phyloP scores from a whole-genome alignment of 1,140 invertebrate genomes.

The Andrena cerasifolii region DNA sequence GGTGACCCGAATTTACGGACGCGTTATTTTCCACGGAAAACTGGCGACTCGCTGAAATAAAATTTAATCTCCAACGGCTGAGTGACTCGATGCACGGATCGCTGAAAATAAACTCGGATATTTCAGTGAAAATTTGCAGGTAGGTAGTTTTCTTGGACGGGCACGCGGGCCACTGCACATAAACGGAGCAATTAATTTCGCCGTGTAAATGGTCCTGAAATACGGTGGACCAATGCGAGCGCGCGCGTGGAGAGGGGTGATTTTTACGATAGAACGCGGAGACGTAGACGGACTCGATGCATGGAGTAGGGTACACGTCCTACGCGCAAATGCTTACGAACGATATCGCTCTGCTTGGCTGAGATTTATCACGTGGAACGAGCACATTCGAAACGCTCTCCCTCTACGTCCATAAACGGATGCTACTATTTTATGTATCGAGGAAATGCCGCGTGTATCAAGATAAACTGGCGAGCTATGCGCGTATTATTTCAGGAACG shows the following conservation, averaged over 20 bases:
- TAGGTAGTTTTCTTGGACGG: not conserved
- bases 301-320: not conserved
- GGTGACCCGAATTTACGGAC: constrained; percentile 7
- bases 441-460: constrained; percentile 15
- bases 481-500: constrained; percentile 25
- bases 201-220: not conserved
- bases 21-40: constrained; percentile 15
- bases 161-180: not conserved
- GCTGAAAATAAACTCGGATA: not conserved
- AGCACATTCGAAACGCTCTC: not conserved
- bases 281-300: too few species aligned
- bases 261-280: not conserved
- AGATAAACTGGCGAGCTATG: constrained; percentile 25
- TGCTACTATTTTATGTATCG: constrained; percentile 3
- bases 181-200: not conserved
- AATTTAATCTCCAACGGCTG: constrained; percentile 14
- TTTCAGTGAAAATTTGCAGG: not conserved
- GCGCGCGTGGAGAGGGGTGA: not conserved
- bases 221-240: not conserved
- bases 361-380: constrained; percentile 16
- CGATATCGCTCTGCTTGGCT: not conserved
- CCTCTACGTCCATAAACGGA: not conserved
- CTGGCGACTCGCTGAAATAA: constrained; percentile 19
- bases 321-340: not conserved
- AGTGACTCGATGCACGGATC: not conserved